A percentile compares a stretch with the other conserved stretches of the same genome.
Evolutionary conservation across 2,797 vertebrate genomes (phyloP).

Genomic region (Catharus ustulatus): DNA sequence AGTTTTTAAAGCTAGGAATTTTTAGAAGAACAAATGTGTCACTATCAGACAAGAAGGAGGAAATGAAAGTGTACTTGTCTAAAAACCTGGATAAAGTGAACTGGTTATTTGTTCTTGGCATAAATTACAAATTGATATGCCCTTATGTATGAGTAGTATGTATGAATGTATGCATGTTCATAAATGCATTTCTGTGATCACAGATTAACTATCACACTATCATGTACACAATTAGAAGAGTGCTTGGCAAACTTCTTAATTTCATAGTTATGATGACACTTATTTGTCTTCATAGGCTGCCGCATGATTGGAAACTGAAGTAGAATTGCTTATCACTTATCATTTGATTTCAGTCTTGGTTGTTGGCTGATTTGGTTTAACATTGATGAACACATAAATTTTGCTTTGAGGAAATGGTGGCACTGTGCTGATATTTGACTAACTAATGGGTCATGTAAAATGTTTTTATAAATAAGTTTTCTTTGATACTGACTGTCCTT

Average conservation of each 20-base stretch:
- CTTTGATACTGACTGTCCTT: background rate
- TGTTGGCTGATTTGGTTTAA: background rate
- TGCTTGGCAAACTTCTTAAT: background rate
- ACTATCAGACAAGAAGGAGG: background rate
- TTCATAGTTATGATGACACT: background rate
- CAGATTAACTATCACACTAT: background rate
- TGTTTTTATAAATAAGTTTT: background rate
- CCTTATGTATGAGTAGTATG: background rate
- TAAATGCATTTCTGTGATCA: background rate
- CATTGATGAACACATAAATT: background rate
- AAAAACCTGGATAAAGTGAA: background rate
- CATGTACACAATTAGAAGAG: background rate
- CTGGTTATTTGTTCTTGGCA: background rate
- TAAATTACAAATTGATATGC: background rate
- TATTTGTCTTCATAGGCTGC: background rate
- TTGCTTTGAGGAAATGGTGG: background rate
- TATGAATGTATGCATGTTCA: background rate
- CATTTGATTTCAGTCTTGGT: background rate
- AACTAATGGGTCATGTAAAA: background rate
- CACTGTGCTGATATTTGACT: background rate
- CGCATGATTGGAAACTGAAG: background rate
- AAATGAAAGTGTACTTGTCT: background rate
- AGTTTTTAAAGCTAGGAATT: background rate
- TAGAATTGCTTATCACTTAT: background rate
- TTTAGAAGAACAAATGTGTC: background rate